Conservation (phyloP, 2,113 vertebrate species). For the Zapornia atra region DNA sequence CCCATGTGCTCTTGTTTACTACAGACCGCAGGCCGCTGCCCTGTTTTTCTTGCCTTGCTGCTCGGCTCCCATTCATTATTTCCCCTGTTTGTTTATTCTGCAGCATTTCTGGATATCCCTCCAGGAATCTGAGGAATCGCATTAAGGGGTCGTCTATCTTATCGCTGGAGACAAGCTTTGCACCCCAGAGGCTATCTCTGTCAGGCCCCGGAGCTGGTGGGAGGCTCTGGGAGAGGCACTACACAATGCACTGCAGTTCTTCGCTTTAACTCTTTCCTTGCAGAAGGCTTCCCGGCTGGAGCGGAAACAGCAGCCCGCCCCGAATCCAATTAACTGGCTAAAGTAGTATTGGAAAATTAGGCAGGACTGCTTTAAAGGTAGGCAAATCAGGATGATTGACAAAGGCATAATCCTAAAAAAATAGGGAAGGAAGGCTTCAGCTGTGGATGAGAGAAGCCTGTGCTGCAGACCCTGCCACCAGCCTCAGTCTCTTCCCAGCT, state of each 20-base stretch:
- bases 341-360: fast-evolving
- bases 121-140: background rate
- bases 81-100: background rate
- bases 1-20: background rate
- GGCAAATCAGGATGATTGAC: background rate
- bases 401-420: background rate
- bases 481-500: background rate
- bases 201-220: background rate
- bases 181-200: background rate
- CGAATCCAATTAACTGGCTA: fast-evolving
- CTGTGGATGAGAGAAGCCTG: background rate
- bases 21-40: background rate
- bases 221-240: no score
- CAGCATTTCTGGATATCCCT: background rate
- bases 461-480: background rate
- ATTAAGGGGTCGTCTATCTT: background rate
- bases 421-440: background rate
- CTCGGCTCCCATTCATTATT: slow-evolving; percentile 1
- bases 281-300: fast-evolving
- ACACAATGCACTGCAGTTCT: fast-evolving
- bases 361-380: background rate
- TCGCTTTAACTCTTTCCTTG: background rate
- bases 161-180: background rate
- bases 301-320: background rate
- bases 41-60: background rate